Evolutionary conservation across 2,113 vertebrate genomes (phyloP), one percentile per base, ranked within the genome.

Genomic region (Loxodonta africana): DNA sequence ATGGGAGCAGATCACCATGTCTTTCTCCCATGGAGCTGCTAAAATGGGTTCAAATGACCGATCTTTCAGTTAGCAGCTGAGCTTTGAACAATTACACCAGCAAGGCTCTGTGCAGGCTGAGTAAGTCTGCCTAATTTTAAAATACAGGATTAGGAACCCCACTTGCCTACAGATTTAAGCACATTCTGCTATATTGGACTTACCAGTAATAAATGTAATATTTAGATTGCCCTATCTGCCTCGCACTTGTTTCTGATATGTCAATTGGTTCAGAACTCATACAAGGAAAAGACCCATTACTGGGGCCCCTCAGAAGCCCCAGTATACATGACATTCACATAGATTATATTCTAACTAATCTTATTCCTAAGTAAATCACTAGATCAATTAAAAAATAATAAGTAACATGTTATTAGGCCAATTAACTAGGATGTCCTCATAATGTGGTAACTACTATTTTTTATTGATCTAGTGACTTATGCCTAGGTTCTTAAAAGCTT

Each of bases 271-370:
- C 53, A 83, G 57, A 76, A 51, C 9, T 65, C 26, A 87, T 37
- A 95, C 37, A 74, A 5, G 4, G 12, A 51, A 89, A 53, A 20
- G 17, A 15, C 1, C 3, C 28, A 23, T 83, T 74, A 87, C 7
- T 28, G 41, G 23, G 57, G 48, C 8, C 3, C 10, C 77, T 94
- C 25, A 90, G 81, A 91, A 86, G 82, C 11, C 5, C 4, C 44
- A 37, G 25, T 3, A n/a, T 7, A 30, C 18, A 28, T 87, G 57
- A 30, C 26, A 83, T 15, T 44, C 44, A 37, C 3, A 18, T 41
- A 80, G n/a, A 57, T 65, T 82, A 53, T 78, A 83, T 80, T 94
- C 23, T 80, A 91, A 94, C 37, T 76, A 51, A 62, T 84, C 28
- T 6, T 69, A 77, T 88, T 77, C 26, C 30, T 94, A 93, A 92